Base-by-base conservation (phyloP, 2,113 vertebrate species). In the Herpetotheres cachinnans region DNA sequence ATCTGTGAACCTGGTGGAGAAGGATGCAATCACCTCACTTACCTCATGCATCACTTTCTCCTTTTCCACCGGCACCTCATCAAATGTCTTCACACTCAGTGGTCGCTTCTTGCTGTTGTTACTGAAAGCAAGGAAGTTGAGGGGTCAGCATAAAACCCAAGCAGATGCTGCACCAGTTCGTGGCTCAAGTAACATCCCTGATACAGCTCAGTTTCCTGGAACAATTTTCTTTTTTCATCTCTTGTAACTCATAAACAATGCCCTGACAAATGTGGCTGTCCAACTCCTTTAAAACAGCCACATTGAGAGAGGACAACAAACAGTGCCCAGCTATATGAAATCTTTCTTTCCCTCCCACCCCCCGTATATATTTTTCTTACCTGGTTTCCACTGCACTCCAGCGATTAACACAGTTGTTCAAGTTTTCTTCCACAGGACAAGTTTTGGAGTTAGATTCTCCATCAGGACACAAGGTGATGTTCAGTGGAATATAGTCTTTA, bases 401-500 rank as follows among this genome's bases (percentile, higher is more conserved):
- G 82, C 97, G 98, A 87, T 98, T 98, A n/a, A 95, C 81, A 6
- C 98, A 97, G 55, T 95, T 97, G 74, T 63, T 98, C 89, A 97
- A 24, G 13, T 94, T 98, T 79, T 99, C 98, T 86, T 99, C 98
- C 59, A 97, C 95, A 2, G 86, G 96, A 69, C 93, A 93, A 24
- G 97, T 61, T 82, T 97, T 97, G 74, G 98, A 78, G 47, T 96
- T 96, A 52, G 98, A 78, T 56, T 98, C 98, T 82, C 98, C 98
- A 71, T 98, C 98, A 32, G 94, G 96, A 91, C 98, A 97, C 96
- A 99, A 87, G 40, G 98, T 98, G n/a, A 98, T 99, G 97, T 99
- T 99, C 97, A 99, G 98, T 54, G 99, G 99, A 88, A 99, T 99
- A 62, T 99, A 99, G 94, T 99, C 99, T 95, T 99, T 99, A 14